These are phyloP conservation scores for Erynnis tages DNA, from an alignment of 2,888 invertebrate genomes.

Conservation along the genomic window DNA sequence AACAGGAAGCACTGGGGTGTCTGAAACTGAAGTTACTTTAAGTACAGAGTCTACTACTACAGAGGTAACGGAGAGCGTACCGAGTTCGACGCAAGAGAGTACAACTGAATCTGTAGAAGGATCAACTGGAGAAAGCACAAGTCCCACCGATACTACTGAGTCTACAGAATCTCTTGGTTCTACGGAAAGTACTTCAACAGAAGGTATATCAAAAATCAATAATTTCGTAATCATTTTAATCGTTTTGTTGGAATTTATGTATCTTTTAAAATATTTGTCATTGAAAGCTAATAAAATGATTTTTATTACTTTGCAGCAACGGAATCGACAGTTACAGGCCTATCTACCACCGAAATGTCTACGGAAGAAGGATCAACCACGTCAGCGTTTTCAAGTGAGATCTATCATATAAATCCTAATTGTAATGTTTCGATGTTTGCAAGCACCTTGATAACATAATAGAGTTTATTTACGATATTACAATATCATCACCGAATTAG, in stretches of 20 bases:
- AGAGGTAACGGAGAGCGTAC: not conserved
- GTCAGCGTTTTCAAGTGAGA: not conserved
- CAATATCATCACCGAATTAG: too few species aligned
- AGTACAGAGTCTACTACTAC: constrained; percentile 16
- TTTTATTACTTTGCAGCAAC: not conserved
- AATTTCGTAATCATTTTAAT: too few species aligned
- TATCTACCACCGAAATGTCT: constrained; percentile 3
- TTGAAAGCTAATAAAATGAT: not conserved
- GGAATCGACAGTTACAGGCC: not conserved
- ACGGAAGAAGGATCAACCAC: not conserved
- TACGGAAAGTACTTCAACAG: constrained; percentile 26
- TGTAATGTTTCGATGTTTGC: too few species aligned
- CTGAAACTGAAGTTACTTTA: constrained; percentile 4
- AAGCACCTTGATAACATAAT: too few species aligned
- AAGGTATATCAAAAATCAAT: constrained; percentile 26
- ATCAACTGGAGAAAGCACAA: constrained; percentile 25
- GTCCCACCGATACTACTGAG: not conserved
- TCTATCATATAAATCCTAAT: too few species aligned
- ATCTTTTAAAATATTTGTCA: not conserved
- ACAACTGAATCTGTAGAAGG: constrained; percentile 24
- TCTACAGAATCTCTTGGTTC: constrained; percentile 16
- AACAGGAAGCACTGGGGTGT: constrained; percentile 17
- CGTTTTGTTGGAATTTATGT: not conserved
- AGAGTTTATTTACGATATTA: too few species aligned
- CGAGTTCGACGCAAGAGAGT: constrained; percentile 7